Percentiles rank a stretch among this genome's conserved stretches.
Conservation (phyloP, 2,113 vertebrate genomes). For the Natator depressus region DNA sequence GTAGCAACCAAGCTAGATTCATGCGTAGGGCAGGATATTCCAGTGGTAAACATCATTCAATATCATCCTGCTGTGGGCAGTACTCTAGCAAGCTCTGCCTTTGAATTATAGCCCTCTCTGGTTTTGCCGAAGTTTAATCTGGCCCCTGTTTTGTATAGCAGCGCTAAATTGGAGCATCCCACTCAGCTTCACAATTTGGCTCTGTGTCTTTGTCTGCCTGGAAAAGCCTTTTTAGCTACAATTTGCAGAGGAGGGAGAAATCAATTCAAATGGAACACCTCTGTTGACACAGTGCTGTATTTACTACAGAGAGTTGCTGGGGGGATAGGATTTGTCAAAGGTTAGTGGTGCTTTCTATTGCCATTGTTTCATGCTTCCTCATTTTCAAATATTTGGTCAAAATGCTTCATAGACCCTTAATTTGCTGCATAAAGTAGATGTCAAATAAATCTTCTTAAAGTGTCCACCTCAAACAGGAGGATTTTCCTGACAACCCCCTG, state of each 20-base stretch:
- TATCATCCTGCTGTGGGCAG: slow-evolving; percentile 51
- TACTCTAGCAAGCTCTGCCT: slow-evolving; percentile 36
- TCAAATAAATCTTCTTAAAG: slow-evolving; percentile 3
- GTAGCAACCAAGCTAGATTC: slow-evolving; percentile 64
- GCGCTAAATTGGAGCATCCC: background rate
- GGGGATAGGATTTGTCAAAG: slow-evolving; percentile 41
- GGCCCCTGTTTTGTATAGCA: slow-evolving; percentile 10
- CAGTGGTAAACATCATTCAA: slow-evolving; percentile 42
- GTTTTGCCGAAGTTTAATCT: slow-evolving; percentile 58
- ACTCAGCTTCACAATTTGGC: background rate
- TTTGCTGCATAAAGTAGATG: slow-evolving; percentile 4
- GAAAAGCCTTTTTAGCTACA: background rate
- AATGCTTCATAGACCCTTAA: slow-evolving; percentile 50
- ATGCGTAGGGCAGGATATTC: slow-evolving; percentile 58
- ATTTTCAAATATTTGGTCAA: slow-evolving; percentile 52
- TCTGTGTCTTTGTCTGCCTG: fast-evolving
- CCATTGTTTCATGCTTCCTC: slow-evolving; percentile 36
- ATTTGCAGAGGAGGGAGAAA: background rate
- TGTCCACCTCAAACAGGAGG: background rate
- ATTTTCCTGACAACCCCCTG: slow-evolving; percentile 20
- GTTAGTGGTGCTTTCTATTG: slow-evolving; percentile 13
- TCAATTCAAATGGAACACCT: background rate
- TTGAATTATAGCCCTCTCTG: slow-evolving; percentile 45
- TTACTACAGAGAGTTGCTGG: slow-evolving; percentile 39
- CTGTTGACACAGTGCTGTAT: slow-evolving; percentile 25